Conservation (phyloP, 2,888 invertebrate genomes). For the Xestoiulus laeticollis region DNA sequence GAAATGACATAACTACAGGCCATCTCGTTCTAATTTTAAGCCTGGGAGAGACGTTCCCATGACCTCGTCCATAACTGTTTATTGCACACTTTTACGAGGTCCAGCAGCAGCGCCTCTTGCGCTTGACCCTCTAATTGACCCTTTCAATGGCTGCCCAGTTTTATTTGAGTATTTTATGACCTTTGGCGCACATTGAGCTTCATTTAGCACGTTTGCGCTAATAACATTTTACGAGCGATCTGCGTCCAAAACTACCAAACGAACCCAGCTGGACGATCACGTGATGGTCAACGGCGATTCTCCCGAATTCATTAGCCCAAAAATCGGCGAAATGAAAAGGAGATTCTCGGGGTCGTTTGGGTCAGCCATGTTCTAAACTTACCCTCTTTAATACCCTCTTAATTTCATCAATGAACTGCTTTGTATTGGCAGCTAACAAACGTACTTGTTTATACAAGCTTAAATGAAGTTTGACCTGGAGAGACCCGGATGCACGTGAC, state of each 20-base stretch:
- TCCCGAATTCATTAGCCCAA: background rate
- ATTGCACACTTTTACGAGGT: background rate
- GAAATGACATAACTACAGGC: background rate
- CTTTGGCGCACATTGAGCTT: slow-evolving; percentile 15
- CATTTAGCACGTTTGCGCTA: slow-evolving; percentile 18
- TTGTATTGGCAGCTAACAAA: background rate
- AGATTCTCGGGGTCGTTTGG: slow-evolving; percentile 1
- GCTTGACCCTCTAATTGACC: background rate
- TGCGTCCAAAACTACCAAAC: background rate
- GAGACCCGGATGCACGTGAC: background rate
- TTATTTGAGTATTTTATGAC: background rate
- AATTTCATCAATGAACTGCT: background rate
- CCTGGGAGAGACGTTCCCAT: background rate
- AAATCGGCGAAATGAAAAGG: background rate
- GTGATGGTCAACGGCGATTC: background rate
- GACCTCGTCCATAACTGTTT: background rate
- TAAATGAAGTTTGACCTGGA: background rate
- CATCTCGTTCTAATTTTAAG: background rate
- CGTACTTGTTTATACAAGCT: background rate
- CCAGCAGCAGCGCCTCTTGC: background rate
- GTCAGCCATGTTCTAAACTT: background rate
- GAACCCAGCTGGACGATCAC: slow-evolving; percentile 16
- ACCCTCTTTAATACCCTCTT: background rate
- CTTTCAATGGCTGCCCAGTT: background rate
- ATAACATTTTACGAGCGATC: slow-evolving; percentile 22